Evolutionary conservation across 2,113 vertebrate genomes (phyloP).

Genomic region (Rhinoderma darwinii): DNA sequence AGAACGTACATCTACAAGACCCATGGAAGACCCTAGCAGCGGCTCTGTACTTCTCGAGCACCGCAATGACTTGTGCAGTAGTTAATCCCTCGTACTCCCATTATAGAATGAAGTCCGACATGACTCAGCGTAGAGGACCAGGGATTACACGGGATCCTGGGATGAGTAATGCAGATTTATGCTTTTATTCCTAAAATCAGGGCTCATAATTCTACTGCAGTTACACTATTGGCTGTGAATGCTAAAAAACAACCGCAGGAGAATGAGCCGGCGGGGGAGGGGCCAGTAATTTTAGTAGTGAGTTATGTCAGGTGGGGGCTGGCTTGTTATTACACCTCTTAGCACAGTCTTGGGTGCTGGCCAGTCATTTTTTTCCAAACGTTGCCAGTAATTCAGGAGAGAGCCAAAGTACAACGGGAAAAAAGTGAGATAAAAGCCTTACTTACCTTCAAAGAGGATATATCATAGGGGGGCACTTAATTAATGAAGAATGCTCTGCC

Average conservation of each 20-base stretch:
- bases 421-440: not conserved
- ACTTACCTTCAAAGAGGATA: too few relatives aligned
- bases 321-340: not conserved
- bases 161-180: slow-evolving; percentile 17
- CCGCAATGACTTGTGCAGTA: not conserved
- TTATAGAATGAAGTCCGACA: not conserved
- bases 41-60: not conserved
- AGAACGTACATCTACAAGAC: not conserved
- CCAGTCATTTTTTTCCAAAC: not conserved
- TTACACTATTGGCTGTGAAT: not conserved
- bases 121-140: not conserved
- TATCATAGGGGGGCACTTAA: too few relatives aligned
- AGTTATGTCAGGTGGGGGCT: not conserved
- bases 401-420: not conserved
- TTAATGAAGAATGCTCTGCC: too few relatives aligned
- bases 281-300: not conserved
- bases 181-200: slow-evolving; percentile 5
- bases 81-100: not conserved
- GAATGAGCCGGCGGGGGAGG: not conserved
- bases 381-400: not conserved
- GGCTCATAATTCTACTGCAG: not conserved
- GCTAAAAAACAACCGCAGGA: not conserved
- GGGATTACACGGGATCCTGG: not conserved
- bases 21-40: not conserved
- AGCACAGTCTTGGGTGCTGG: not conserved